A percentile compares a stretch with the other conserved stretches of the same genome.
phyloP scores from a whole-genome alignment of 2,888 invertebrate genomes.

The Lasioglossum calceatum region DNA sequence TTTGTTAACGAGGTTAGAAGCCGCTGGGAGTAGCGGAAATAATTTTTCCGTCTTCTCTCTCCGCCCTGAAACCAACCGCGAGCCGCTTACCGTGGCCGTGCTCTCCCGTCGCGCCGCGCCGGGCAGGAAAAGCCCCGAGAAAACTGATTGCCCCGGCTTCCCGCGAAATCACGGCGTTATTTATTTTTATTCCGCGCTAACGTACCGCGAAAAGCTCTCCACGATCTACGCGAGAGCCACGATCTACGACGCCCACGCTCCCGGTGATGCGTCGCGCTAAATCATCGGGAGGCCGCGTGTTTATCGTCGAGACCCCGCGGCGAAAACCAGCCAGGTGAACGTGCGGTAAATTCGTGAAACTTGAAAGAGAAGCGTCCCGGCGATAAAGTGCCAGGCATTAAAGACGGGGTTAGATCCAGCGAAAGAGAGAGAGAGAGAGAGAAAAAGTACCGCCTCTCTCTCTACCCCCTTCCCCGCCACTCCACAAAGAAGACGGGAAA shows the following conservation, averaged over 20 bases:
- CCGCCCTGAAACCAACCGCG: background rate
- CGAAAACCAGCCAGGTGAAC: conserved; percentile 29
- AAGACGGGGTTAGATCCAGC: conserved; percentile 16
- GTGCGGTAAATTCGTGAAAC: conserved; percentile 46
- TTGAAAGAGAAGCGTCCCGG: conserved; percentile 35
- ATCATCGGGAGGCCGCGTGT: conserved; percentile 53
- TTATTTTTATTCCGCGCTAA: conserved; percentile 66
- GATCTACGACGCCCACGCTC: conserved; percentile 47
- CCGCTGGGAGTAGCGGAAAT: conserved; percentile 64
- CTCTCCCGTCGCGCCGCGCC: background rate
- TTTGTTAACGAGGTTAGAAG: conserved; percentile 71
- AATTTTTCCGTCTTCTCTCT: conserved; percentile 58
- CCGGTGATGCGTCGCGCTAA: conserved; percentile 52
- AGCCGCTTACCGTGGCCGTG: conserved; percentile 29
- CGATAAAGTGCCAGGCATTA: conserved; percentile 48
- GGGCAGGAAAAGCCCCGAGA: conserved; percentile 36
- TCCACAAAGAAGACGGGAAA: background rate
- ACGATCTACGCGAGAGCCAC: conserved; percentile 26
- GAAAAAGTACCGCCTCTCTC: background rate
- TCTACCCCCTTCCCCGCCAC: background rate
- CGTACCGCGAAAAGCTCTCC: conserved; percentile 61
- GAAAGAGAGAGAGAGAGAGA: background rate
- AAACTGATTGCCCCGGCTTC: conserved; percentile 68
- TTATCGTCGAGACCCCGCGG: conserved; percentile 23
- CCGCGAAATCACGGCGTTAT: conserved; percentile 65